phyloP scores from a whole-genome alignment of 2,888 invertebrate genomes.

The Ditula angustiorana region DNA sequence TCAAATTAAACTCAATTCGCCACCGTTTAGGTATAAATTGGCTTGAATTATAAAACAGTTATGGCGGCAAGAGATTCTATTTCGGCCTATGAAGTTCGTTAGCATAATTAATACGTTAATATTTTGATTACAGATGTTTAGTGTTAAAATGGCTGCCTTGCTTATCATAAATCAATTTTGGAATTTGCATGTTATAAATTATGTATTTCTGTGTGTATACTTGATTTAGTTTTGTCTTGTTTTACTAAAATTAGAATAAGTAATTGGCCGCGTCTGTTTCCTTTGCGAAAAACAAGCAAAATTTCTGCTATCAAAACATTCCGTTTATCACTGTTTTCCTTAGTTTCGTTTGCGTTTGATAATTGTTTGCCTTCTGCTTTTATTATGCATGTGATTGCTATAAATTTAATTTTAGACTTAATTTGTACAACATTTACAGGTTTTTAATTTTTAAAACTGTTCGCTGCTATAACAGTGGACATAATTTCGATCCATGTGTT shows the following conservation, averaged over 20 bases:
- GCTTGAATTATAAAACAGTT: conserved; percentile 5
- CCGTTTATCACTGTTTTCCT: too few relatives aligned
- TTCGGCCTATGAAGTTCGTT: conserved; percentile 46
- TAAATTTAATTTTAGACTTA: not conserved
- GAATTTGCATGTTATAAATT: conserved; percentile 38
- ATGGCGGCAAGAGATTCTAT: conserved; percentile 24
- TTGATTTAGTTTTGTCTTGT: conserved; percentile 27
- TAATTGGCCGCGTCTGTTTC: not conserved
- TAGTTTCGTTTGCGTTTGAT: too few relatives aligned
- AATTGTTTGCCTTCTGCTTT: too few relatives aligned
- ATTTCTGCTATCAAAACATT: not conserved
- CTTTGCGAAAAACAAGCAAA: not conserved
- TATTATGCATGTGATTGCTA: too few relatives aligned
- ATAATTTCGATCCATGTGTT: too few relatives aligned
- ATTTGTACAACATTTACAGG: too few relatives aligned
- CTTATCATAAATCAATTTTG: conserved; percentile 42
- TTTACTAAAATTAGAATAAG: not conserved
- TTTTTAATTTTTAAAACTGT: too few relatives aligned
- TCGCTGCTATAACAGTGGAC: too few relatives aligned
- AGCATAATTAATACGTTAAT: conserved; percentile 52
- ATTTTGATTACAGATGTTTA: conserved; percentile 52
- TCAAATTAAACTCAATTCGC: conserved; percentile 39
- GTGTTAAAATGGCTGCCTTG: conserved; percentile 41
- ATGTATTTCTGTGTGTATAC: conserved; percentile 29
- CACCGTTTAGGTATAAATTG: conserved; percentile 1